Conservation (phyloP, 2,888 invertebrate genomes). For the Drosophila lacicola region DNA sequence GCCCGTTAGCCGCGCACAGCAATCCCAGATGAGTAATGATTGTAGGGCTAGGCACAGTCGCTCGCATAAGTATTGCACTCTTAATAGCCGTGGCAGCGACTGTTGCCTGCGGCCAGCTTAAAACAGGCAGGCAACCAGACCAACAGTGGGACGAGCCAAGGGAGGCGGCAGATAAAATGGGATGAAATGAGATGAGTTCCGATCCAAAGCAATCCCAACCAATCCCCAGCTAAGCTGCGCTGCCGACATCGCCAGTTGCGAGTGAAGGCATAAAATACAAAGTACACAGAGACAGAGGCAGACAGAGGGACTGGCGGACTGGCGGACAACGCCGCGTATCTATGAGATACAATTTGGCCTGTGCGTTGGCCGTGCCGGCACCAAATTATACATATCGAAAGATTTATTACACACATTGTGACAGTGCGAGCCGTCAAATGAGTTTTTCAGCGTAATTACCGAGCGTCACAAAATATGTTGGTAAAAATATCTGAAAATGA, state of each 20-base stretch:
- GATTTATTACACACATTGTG: conserved; percentile 76
- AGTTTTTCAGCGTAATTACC: conserved; percentile 82
- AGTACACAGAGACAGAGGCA: conserved; percentile 29
- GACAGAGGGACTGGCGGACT: conserved; percentile 4
- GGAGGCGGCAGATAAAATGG: background rate
- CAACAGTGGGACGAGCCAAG: conserved; percentile 15
- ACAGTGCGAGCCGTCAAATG: conserved; percentile 80
- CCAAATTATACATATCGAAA: conserved; percentile 78
- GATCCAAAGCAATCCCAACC: conserved; percentile 55
- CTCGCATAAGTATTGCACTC: conserved; percentile 42
- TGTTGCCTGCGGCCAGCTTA: conserved; percentile 64
- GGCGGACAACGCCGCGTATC: conserved; percentile 52
- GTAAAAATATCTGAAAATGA: conserved; percentile 47
- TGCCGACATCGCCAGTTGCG: conserved; percentile 24
- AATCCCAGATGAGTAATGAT: conserved; percentile 75
- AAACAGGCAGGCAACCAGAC: conserved; percentile 37
- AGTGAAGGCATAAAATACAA: conserved; percentile 44
- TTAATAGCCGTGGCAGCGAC: conserved; percentile 54
- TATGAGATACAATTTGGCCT: conserved; percentile 70
- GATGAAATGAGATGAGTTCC: conserved; percentile 26
- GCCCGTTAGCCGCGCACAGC: conserved; percentile 11
- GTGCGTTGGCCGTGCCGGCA: conserved; percentile 71
- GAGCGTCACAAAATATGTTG: conserved; percentile 66
- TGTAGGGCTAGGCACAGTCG: conserved; percentile 60
- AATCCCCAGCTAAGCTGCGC: conserved; percentile 69